Conservation (phyloP, 1,140 invertebrate species). For the Drosophila sp. region DNA sequence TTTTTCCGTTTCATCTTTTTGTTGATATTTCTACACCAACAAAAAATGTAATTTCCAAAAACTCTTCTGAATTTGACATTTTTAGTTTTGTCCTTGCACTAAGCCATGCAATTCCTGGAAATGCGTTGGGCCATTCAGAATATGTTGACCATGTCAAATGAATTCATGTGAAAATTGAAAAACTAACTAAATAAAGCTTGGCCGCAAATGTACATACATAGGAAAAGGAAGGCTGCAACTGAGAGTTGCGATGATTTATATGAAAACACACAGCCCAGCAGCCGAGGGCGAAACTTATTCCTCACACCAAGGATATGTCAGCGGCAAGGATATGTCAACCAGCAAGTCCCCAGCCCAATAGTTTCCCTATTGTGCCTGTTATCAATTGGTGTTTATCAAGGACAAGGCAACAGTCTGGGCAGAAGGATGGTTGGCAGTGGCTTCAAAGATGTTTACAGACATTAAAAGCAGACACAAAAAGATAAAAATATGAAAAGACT, state of each 20-base stretch:
- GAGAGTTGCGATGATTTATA: slow-evolving; percentile 26
- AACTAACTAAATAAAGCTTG: slow-evolving; percentile 30
- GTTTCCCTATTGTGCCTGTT: slow-evolving; percentile 47
- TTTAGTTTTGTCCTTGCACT: background rate
- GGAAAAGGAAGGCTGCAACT: slow-evolving; percentile 8
- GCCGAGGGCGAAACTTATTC: background rate
- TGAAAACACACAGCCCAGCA: slow-evolving; percentile 9
- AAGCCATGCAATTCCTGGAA: background rate
- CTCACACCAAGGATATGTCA: slow-evolving; percentile 7
- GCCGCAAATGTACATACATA: background rate
- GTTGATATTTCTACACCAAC: too few relatives aligned
- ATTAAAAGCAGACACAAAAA: slow-evolving; percentile 53
- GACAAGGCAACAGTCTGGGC: slow-evolving; percentile 27
- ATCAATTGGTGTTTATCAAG: slow-evolving; percentile 65
- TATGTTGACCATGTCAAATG: slow-evolving; percentile 3
- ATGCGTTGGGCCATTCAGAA: background rate
- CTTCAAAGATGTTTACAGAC: slow-evolving; percentile 40
- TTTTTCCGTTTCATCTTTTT: too few relatives aligned
- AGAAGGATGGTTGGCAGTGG: background rate
- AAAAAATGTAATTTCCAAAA: too few relatives aligned
- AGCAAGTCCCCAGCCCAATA: slow-evolving; percentile 15
- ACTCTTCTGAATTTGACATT: too few relatives aligned
- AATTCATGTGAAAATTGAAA: slow-evolving; percentile 39
- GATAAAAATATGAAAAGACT: slow-evolving; percentile 12
- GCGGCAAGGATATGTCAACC: slow-evolving; percentile 24